A percentile compares a stretch with the other conserved stretches of the same genome.
phyloP scores from a whole-genome alignment of 2,888 invertebrate genomes.

The Leuctra nigra region DNA sequence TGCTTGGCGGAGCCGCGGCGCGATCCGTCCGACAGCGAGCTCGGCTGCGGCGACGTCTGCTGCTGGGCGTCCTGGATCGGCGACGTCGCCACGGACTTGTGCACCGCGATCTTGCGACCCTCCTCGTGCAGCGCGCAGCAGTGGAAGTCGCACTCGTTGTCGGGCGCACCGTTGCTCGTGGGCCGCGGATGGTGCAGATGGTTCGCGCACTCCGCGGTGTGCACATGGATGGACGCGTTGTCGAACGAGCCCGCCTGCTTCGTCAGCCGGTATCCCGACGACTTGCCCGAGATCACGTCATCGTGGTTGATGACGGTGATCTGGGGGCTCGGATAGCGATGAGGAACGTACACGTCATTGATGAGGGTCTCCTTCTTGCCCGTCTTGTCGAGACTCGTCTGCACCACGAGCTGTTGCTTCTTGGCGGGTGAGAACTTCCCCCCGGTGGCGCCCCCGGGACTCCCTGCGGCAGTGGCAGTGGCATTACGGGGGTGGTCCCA shows the following conservation, averaged over 20 bases:
- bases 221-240: constrained; percentile 68
- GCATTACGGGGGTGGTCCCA: constrained; percentile 75
- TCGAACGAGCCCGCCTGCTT: constrained; percentile 57
- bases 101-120: constrained; percentile 83
- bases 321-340: constrained; percentile 61
- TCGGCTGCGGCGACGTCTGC: constrained; percentile 40
- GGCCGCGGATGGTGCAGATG: constrained; percentile 60
- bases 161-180: constrained; percentile 51
- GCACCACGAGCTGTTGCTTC: constrained; percentile 60
- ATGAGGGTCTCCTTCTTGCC: constrained; percentile 51
- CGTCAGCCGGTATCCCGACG: constrained; percentile 47
- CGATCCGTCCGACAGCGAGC: constrained; percentile 36
- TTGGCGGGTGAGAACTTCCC: constrained; percentile 51
- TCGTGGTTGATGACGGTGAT: constrained; percentile 93
- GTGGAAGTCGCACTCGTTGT: constrained; percentile 87
- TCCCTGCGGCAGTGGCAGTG: constrained; percentile 33
- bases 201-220: constrained; percentile 73
- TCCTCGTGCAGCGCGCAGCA: constrained; percentile 93
- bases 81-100: constrained; percentile 88
- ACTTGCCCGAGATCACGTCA: constrained; percentile 49
- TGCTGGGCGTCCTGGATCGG: constrained; percentile 75
- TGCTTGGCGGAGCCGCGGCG: constrained; percentile 33
- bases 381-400: constrained; percentile 63
- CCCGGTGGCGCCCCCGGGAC: constrained; percentile 33
- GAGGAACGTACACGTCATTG: constrained; percentile 48